Conservation (phyloP, 2,797 vertebrate species). For the Anableps anableps region DNA sequence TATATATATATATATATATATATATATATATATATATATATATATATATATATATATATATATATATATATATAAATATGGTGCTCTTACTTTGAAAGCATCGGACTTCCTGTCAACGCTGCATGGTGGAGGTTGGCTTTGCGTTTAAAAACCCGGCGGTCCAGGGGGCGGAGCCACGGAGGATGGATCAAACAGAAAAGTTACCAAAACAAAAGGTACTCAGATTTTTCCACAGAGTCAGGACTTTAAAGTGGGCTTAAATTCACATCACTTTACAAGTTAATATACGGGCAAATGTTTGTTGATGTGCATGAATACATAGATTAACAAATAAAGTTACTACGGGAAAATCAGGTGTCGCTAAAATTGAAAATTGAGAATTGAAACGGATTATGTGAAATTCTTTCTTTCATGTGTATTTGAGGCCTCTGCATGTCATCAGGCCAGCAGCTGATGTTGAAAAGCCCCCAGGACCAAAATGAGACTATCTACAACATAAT, state of each 20-base stretch:
- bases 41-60: too few species aligned
- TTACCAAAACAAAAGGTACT: neutral
- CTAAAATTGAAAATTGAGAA: too few species aligned
- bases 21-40: too few species aligned
- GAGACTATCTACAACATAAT: neutral
- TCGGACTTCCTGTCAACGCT: neutral
- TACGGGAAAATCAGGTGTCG: neutral
- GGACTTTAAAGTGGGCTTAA: too few species aligned
- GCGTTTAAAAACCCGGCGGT: slow-evolving; percentile 13
- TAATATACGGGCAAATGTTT: neutral
- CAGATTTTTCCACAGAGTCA: neutral
- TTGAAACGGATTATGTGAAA: neutral
- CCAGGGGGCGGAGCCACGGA: slow-evolving; percentile 53
- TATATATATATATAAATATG: too few species aligned
- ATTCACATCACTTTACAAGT: neutral
- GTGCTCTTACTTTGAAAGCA: slow-evolving; percentile 28
- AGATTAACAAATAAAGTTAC: neutral
- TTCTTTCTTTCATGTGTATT: neutral
- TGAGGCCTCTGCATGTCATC: neutral
- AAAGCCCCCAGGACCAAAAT: neutral
- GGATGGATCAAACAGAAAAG: neutral
- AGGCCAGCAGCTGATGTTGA: neutral
- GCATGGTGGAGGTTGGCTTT: slow-evolving; percentile 18
- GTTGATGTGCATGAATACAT: neutral
- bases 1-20: too few species aligned